Evolutionary conservation across 2,113 vertebrate genomes (phyloP).

Genomic region (Sapayoa aenigma): DNA sequence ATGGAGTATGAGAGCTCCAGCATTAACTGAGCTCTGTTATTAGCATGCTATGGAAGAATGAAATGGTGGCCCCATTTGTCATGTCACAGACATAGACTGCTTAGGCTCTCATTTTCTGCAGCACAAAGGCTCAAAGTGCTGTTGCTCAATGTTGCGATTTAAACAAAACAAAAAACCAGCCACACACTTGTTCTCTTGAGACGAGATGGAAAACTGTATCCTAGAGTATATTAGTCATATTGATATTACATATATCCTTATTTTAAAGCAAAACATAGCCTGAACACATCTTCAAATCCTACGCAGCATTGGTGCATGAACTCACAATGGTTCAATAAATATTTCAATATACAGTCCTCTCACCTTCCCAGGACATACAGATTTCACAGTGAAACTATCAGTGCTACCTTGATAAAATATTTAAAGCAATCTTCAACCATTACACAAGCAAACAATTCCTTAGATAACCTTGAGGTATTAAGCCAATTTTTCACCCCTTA

Average conservation of each 20-base stretch:
- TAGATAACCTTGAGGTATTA: neutral
- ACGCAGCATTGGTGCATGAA: neutral
- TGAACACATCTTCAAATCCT: neutral
- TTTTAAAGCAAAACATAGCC: neutral
- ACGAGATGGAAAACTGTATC: neutral
- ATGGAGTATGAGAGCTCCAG: neutral
- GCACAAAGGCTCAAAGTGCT: neutral
- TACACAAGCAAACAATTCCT: neutral
- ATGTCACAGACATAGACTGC: neutral
- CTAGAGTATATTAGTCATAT: neutral
- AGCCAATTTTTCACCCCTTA: neutral
- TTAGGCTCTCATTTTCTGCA: neutral
- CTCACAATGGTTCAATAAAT: no score
- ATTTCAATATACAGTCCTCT: neutral
- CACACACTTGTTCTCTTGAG: neutral
- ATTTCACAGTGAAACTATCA: neutral
- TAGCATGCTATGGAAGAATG: neutral
- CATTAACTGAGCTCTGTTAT: neutral
- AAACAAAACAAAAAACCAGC: neutral
- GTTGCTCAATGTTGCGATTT: neutral
- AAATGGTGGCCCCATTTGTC: neutral
- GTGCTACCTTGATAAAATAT: conserved; percentile 2
- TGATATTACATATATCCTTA: neutral
- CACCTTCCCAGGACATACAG: neutral
- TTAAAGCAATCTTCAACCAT: neutral